Evolutionary conservation across 2,888 invertebrate genomes (phyloP), one percentile per base, ranked within the genome.

Genomic region (Melieria crassipennis): DNA sequence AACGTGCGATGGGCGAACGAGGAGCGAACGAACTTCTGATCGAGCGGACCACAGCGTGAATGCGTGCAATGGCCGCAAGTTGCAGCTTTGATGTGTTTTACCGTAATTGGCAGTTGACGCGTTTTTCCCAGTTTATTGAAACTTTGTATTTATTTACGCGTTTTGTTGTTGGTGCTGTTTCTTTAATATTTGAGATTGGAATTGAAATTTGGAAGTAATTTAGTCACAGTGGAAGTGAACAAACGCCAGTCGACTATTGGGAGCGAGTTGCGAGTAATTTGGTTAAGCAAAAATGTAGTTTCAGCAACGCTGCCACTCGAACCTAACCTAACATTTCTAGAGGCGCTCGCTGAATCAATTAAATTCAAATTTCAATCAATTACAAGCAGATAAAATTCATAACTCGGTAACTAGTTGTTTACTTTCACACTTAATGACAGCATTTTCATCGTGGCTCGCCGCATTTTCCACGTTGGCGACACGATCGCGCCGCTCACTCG

Each of bases 391-490:
- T 56, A 62, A 56, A 62, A 62, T 69, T 63, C 56, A 62, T 63
- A 62, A 69, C 63, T 47, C 63, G 47, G 56, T 69, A 69, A 81
- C 81, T 78, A 79, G 81, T 80, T 81, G 80, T 81, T 81, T 82
- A 79, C 81, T 79, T 82, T 81, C 82, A 81, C 81, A 81, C 82
- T 82, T 70, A 68, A 67, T 72, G 60, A n/a, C 56, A 48, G 65
- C 30, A 30, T 30, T 30, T 30, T 1, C 30, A n/a, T 30, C 30
- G 2, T 30, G 1, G 30, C 2, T 30, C 30, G 30, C 2, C 30
- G 30, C 30, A 0, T 30, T 30, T 2, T 16, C 16, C 30, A 6
- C 7, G 13, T 52, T 52, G 52, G 52, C 52, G 13, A 11, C 52
- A 52, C 13, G 52, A n/a, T 52, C 13, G n/a, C 52, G 11, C 6